Base-by-base conservation (phyloP, 1,140 invertebrate genomes). In the Apis mellifera region DNA sequence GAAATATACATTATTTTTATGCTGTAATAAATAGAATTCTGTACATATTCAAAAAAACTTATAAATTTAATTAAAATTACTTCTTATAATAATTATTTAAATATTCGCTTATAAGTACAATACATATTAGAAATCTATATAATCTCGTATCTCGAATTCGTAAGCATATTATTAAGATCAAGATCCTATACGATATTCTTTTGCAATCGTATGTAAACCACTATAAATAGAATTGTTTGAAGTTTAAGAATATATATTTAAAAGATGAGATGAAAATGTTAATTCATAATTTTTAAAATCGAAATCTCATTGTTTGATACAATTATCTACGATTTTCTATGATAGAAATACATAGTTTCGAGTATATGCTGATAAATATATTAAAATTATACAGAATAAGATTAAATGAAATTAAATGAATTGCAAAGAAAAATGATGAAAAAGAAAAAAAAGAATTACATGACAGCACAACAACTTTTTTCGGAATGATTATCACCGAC, bases 401-500 rank as follows among this genome's bases (percentile, higher is more conserved):
- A 64, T 26, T 57, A 50, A 48, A 69, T 23, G 15, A 19, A 60
- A 82, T 62, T 11, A 50, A 65, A 81, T 52, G 65, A 17, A 66
- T 12, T 17, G 19, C 54, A 62, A 64, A 57, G 9, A 11, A 71
- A 26, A 12, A 23, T 15, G 15, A 26, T 11, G 57, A 21, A 17
- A 42, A 13, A 42, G 9, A 12, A 77, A 13, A 72, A 68, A 52
- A 42, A n/a, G 17, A 55, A 21, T 93, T 89, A 94, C 92, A 94
- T 93, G 78, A 95, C 77, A 59, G 93, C 88, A 88, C 96, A 96
- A 91, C 96, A 96, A 78, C 94, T 94, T 92, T 95, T 95, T 68
- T 95, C 95, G 83, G 94, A 94, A 64, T 95, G 94, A 91, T 95
- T 96, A 84, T 96, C 96, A 71, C 95, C 95, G 77, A 96, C 94